These are phyloP conservation scores for Oithona nana DNA, from an alignment of 2,888 invertebrate genomes.

Conservation along the genomic window DNA sequence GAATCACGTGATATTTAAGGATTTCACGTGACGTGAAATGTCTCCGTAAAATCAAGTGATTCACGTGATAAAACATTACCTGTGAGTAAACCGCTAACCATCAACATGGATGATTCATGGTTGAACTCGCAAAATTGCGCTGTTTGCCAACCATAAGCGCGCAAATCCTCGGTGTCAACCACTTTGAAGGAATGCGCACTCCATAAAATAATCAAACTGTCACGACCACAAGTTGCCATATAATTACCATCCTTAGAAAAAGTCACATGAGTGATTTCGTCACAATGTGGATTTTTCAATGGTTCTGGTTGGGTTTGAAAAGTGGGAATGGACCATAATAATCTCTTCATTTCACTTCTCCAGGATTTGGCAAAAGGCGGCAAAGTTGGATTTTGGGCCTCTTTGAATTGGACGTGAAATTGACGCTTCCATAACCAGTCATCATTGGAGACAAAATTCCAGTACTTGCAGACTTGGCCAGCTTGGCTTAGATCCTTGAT, in stretches of 20 bases:
- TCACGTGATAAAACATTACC: too few relatives aligned
- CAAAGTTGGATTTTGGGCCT: background rate
- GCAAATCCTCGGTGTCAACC: background rate
- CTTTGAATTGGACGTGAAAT: background rate
- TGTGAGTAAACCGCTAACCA: background rate
- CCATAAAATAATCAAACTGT: background rate
- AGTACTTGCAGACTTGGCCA: background rate
- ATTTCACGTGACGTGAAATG: too few relatives aligned
- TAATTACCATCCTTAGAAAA: background rate
- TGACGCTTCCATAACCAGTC: background rate
- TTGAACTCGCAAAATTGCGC: slow-evolving; percentile 1
- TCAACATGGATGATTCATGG: background rate
- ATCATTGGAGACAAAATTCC: background rate
- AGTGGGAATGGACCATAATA: background rate
- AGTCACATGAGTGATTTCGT: background rate
- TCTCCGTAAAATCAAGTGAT: too few relatives aligned
- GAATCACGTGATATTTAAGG: too few relatives aligned
- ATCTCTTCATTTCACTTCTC: background rate
- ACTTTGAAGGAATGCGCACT: background rate
- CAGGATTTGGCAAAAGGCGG: background rate
- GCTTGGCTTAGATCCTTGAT: background rate
- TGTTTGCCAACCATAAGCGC: background rate
- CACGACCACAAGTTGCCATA: background rate
- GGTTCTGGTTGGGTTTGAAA: background rate
- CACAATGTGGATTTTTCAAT: background rate